Evolutionary conservation across 2,888 invertebrate species (phyloP), one percentile per base, ranked within the genome.

Genomic region (Ectropis crepuscularia): DNA sequence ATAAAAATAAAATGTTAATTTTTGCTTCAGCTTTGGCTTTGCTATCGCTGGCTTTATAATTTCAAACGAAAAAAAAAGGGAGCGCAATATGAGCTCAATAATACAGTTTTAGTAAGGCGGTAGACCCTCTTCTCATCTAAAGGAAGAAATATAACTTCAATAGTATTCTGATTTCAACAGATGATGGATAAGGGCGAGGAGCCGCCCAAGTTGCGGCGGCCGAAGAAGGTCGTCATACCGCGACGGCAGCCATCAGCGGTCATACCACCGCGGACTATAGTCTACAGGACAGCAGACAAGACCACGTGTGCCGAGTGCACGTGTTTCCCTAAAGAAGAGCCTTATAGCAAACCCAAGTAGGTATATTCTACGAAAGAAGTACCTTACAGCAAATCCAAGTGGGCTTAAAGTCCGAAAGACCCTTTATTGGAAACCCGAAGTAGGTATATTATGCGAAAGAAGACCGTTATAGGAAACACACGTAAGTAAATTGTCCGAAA

Each of bases 241-340:
- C 75, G 77, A 0, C 75, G 88, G 0, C 57, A 59, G 2, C 81
- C 80, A 0, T 86, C 90, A 0, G 39, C 79, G 0, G 61, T 78
- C 0, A 60, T 75, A 0, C 79, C 81, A 0, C 67, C 64, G 0
- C 63, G 69, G n/a, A 11, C 57, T 6, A 63, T 72, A 0, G 42
- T 79, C 0, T 82, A 72, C 67, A 73, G 77, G 1, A 82, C 85
- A 0, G 72, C 88, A 0, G 88, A 88, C 48, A 86, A 86, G 58
- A 81, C 74, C 0, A 86, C 84, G 0, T 88, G 88, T 36, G 68
- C 42, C 0, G 69, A 79, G 6, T 89, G 88, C 50, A 61, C 75
- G 0, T 88, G 88, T 60, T 90, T 73, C 62, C 85, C 87, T 0
- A 78, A 80, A 5, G 86, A 86, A 4, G 84, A 85, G 0, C 85